A percentile compares a stretch with the other conserved stretches of the same genome.
Conservation (phyloP, 2,888 invertebrate genomes). For the Barypeithes pellucidus region DNA sequence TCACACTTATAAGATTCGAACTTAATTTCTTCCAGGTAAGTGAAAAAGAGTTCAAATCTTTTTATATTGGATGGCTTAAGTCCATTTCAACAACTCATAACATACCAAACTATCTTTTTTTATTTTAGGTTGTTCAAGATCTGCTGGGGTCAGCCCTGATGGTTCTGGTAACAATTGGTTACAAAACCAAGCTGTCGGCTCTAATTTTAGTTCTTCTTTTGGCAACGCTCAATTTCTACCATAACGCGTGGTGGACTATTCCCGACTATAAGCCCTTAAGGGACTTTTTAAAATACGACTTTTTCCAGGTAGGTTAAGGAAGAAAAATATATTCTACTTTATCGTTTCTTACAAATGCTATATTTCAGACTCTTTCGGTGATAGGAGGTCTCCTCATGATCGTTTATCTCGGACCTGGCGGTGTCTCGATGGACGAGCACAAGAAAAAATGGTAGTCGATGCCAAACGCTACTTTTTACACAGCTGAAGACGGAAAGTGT, state of each 20-base stretch:
- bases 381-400: slow-evolving; percentile 99
- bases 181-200: slow-evolving; percentile 98
- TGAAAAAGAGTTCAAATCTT: background rate
- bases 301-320: slow-evolving; percentile 95
- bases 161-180: slow-evolving; percentile 96
- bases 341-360: too few relatives aligned
- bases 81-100: too few relatives aligned
- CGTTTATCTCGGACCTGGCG: slow-evolving; percentile 97
- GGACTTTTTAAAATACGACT: slow-evolving; percentile 99
- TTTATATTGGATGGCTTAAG: too few relatives aligned
- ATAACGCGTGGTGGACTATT: slow-evolving; percentile 99
- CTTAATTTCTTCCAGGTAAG: slow-evolving; percentile 87
- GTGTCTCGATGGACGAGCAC: slow-evolving; percentile 99
- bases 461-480: slow-evolving; percentile 3
- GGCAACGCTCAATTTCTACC: slow-evolving; percentile 92
- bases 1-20: slow-evolving; percentile 96
- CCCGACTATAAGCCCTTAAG: slow-evolving; percentile 95
- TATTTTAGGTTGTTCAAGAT: slow-evolving; percentile 92
- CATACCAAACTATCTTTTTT: slow-evolving; percentile 49
- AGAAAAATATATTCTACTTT: too few relatives aligned
- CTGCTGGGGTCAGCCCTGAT: slow-evolving; percentile 95
- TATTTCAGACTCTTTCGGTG: slow-evolving; percentile 95
- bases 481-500: background rate
- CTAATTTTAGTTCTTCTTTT: slow-evolving; percentile 93
- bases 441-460: slow-evolving; percentile 95